phyloP scores from a whole-genome alignment of 1,140 invertebrate genomes.

The Drosophila triauraria region DNA sequence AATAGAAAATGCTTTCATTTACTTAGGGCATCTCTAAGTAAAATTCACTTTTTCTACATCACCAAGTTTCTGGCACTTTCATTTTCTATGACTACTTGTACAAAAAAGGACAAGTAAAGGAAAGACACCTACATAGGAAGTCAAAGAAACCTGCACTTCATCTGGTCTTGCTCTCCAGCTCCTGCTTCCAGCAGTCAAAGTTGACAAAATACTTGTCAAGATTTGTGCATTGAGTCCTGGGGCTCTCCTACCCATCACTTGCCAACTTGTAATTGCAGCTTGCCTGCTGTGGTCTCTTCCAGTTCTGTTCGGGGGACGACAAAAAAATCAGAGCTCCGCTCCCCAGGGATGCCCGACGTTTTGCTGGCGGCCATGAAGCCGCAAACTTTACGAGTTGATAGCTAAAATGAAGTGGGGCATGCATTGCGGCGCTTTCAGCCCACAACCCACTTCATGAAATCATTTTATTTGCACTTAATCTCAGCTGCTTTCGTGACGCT shows the following conservation, averaged over 20 bases:
- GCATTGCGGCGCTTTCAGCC: conserved; percentile 58
- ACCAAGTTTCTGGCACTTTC: conserved; percentile 55
- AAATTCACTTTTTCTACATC: conserved; percentile 33
- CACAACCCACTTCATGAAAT: conserved; percentile 73
- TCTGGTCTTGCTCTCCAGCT: conserved; percentile 19
- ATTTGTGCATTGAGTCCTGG: conserved; percentile 63
- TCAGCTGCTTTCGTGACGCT: conserved; percentile 49
- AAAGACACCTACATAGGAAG: conserved; percentile 26
- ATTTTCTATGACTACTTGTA: conserved; percentile 55
- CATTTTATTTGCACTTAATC: conserved; percentile 83
- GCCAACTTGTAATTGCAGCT: conserved; percentile 60
- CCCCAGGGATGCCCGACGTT: conserved; percentile 32
- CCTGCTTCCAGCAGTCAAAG: conserved; percentile 50
- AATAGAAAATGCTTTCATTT: neutral
- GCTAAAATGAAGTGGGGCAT: conserved; percentile 81
- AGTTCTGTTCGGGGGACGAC: neutral
- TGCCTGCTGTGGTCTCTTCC: conserved; percentile 36
- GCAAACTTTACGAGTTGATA: conserved; percentile 81
- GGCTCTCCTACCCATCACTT: conserved; percentile 1
- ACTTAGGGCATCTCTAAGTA: conserved; percentile 4
- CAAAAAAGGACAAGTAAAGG: conserved; percentile 10
- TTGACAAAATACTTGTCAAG: conserved; percentile 80
- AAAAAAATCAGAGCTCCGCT: conserved; percentile 26
- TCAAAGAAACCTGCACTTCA: conserved; percentile 44
- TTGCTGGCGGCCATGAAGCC: conserved; percentile 68